Percentiles rank a stretch among this genome's conserved stretches.
Evolutionary conservation across 2,888 invertebrate genomes (phyloP).

Genomic region (Chrysotoxum bicinctum): DNA sequence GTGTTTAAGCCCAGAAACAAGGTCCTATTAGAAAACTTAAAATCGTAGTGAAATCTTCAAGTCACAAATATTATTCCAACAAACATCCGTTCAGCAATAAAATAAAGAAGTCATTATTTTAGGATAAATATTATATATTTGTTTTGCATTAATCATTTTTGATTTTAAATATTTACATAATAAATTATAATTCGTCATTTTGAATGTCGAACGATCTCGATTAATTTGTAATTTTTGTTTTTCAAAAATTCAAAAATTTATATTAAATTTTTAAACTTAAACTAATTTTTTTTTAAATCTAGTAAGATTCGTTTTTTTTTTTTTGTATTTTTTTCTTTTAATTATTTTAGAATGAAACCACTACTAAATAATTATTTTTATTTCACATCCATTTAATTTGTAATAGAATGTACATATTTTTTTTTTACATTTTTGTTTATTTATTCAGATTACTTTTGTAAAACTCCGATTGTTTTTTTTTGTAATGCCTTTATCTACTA

Average conservation of each 20-base stretch:
- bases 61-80: background rate
- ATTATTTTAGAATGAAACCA: slow-evolving; percentile 69
- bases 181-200: slow-evolving; percentile 67
- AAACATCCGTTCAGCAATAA: background rate
- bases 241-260: slow-evolving; percentile 57
- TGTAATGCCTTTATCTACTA: slow-evolving; percentile 69
- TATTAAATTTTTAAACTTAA: slow-evolving; percentile 57
- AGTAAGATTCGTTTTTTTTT: slow-evolving; percentile 60
- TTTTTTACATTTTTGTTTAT: slow-evolving; percentile 72
- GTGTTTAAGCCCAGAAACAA: too few species aligned
- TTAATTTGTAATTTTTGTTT: slow-evolving; percentile 38
- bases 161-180: slow-evolving; percentile 65
- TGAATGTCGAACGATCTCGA: slow-evolving; percentile 60
- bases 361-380: slow-evolving; percentile 70
- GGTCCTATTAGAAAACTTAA: too few species aligned
- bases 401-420: slow-evolving; percentile 64
- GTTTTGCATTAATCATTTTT: slow-evolving; percentile 52
- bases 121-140: slow-evolving; percentile 73
- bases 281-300: slow-evolving; percentile 61
- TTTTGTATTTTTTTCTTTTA: slow-evolving; percentile 72
- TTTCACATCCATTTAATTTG: slow-evolving; percentile 72
- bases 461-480: slow-evolving; percentile 59
- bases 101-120: slow-evolving; percentile 1
- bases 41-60: too few species aligned
- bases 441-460: slow-evolving; percentile 45